Conservation (phyloP, 2,888 invertebrate genomes). For the Abrostola triplasia region DNA sequence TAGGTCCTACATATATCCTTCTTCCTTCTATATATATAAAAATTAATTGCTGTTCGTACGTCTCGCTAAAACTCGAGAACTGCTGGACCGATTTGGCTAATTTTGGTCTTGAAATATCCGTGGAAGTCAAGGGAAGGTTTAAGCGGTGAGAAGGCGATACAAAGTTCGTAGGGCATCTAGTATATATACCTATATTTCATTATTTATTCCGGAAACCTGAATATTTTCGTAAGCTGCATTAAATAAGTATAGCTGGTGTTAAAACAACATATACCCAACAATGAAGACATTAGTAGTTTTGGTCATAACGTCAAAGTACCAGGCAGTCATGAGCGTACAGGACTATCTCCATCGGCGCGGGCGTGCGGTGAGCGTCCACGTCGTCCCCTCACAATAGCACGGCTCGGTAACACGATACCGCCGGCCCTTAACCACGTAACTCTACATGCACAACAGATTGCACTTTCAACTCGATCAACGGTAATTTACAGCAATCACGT, state of each 20-base stretch:
- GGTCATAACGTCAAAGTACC: conserved; percentile 10
- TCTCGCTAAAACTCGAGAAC: too few species aligned
- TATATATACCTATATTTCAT: too few species aligned
- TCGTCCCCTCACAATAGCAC: conserved; percentile 39
- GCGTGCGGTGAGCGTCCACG: conserved; percentile 32
- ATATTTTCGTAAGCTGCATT: too few species aligned
- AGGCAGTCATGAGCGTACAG: conserved; percentile 32
- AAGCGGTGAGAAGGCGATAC: too few species aligned
- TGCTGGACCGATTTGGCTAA: too few species aligned
- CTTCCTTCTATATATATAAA: too few species aligned
- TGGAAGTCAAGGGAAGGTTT: too few species aligned
- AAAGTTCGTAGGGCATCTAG: too few species aligned
- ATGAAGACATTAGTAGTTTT: conserved; percentile 8
- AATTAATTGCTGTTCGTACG: too few species aligned
- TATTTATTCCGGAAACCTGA: too few species aligned
- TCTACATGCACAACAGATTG: conserved; percentile 25
- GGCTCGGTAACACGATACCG: conserved; percentile 51
- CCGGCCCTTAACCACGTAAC: conserved; percentile 22
- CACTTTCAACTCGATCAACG: conserved; percentile 12
- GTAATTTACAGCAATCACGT: conserved; percentile 1
- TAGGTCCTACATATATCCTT: too few species aligned
- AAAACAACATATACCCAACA: not conserved
- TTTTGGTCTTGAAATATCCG: too few species aligned
- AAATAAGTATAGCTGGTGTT: not conserved
- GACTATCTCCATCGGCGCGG: conserved; percentile 34